Evolutionary conservation across 2,797 vertebrate species (phyloP).

Genomic region (Tadarida brasiliensis): DNA sequence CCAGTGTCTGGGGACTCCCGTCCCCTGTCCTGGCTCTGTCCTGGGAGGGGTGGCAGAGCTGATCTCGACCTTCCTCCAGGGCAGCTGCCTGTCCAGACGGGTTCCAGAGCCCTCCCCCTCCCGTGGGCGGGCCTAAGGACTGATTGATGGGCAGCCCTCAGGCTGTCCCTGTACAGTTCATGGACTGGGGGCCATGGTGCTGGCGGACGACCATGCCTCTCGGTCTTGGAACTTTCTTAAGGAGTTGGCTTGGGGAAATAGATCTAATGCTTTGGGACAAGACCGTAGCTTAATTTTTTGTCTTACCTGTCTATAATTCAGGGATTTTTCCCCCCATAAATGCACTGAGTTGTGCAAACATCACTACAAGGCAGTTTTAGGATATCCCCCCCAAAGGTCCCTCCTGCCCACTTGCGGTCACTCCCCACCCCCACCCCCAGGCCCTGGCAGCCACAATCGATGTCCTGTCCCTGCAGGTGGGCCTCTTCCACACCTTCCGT

Average conservation of each 20-base stretch:
- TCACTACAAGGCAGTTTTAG: neutral
- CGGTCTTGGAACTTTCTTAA: neutral
- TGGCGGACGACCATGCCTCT: neutral
- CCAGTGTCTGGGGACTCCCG: fast-evolving
- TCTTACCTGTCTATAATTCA: neutral
- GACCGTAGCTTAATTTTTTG: neutral
- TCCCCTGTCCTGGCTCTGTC: neutral
- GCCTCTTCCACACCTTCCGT: no score
- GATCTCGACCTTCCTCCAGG: neutral
- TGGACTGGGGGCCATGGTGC: neutral
- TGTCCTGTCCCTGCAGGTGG: neutral
- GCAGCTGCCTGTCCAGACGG: neutral
- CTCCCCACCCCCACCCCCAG: fast-evolving
- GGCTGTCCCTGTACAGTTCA: fast-evolving
- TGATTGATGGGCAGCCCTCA: fast-evolving
- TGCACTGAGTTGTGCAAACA: neutral
- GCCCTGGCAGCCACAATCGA: fast-evolving
- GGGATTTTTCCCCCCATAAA: neutral
- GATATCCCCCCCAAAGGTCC: neutral
- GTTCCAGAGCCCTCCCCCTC: neutral
- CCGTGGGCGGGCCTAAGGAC: fast-evolving
- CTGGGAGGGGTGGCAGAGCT: neutral
- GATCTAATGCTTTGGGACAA: neutral
- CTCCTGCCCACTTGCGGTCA: fast-evolving
- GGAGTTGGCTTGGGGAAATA: neutral